Base-by-base conservation (phyloP, 2,113 vertebrate species). In the Sander lucioperca region DNA sequence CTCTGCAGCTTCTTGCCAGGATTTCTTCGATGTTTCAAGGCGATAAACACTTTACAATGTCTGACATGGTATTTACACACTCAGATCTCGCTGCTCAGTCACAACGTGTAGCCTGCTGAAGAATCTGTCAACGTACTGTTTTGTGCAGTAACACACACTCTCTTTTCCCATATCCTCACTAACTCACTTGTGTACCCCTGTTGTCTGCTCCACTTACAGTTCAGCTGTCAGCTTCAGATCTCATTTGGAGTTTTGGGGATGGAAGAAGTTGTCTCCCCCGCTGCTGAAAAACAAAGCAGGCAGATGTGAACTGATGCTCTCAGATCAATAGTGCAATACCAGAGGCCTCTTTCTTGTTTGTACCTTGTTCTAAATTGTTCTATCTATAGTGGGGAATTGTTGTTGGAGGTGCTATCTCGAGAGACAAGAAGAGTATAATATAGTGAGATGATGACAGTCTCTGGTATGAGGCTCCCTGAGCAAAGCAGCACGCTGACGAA, bases 251-350 rank as follows among this genome's bases (percentile, higher is more conserved):
- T 91, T 90, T 80, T 65, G 51, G 57, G 68, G 77, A 75, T 56
- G 51, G 80, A 79, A 76, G 59, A 25, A 79, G 36, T 75, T 6
- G 1, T 27, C 47, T 54, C 21, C 50, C 51, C 21, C 1, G 56
- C 66, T 68, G 80, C 65, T 67, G 66, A 63, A 63, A 85, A 77
- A 82, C 25, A 16, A 78, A 73, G 73, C 69, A 71, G 64, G 62
- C 72, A 86, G 79, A 84, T 85, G 76, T 74, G 81, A 86, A 90
- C 81, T 69, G 77, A 75, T 89, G 86, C 81, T 86, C 78, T 80
- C 15, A 85, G 86, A 92, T 89, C 88, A 90, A 88, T 87, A 85
- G 68, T 82, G 70, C 83, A 80, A 64, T 62, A 71, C 72, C 73
- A 79, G 53, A 58, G 77, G 64, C 53, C 58, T 21, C 21, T 80